phyloP scores from a whole-genome alignment of 2,797 vertebrate genomes.

The Tiaroga cobitis region DNA sequence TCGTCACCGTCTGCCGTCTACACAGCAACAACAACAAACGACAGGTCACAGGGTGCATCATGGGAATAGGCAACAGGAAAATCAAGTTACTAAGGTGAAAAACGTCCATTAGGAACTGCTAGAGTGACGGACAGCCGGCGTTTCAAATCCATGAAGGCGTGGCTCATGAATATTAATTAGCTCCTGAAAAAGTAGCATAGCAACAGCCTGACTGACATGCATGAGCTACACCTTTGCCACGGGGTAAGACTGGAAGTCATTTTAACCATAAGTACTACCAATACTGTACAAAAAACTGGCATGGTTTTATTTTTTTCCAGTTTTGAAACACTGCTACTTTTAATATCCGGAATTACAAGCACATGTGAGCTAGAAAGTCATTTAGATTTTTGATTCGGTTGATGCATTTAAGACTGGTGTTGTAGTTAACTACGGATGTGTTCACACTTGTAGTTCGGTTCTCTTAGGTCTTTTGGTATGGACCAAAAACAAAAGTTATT shows the following conservation, averaged over 20 bases:
- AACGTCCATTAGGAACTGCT: neutral
- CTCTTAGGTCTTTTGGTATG: neutral
- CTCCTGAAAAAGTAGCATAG: neutral
- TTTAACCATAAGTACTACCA: neutral
- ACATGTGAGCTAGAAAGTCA: neutral
- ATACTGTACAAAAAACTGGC: neutral
- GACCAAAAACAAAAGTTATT: neutral
- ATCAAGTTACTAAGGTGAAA: neutral
- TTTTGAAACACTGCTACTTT: neutral
- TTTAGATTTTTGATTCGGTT: neutral
- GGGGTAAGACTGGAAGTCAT: neutral
- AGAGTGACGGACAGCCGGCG: too few relatives aligned
- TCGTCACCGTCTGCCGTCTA: constrained; percentile 96
- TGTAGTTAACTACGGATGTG: neutral
- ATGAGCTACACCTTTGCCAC: neutral
- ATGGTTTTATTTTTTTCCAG: neutral
- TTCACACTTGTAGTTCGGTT: neutral
- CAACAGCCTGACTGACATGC: neutral
- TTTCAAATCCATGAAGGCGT: neutral
- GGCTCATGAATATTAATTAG: neutral
- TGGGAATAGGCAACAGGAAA: neutral
- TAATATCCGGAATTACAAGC: neutral
- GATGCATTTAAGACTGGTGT: neutral
- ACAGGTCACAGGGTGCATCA: neutral
- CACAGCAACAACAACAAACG: constrained; percentile 25